Base-by-base conservation (phyloP, 2,113 vertebrate genomes). In the Lota lota region DNA sequence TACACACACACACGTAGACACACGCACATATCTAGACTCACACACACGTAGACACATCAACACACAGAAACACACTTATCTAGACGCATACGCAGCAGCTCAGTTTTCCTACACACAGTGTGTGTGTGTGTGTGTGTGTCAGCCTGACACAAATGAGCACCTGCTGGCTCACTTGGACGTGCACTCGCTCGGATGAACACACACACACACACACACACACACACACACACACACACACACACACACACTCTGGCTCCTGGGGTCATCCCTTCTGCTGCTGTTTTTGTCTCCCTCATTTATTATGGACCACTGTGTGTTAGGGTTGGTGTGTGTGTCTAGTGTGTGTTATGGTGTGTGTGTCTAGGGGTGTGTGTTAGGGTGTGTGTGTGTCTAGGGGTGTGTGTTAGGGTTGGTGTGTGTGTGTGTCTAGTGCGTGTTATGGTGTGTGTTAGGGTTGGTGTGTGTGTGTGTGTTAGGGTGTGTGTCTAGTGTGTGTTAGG, bases 251-350 rank as follows among this genome's bases (percentile, higher is more conserved):
- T 88, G 85, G 86, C 76, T 88, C 84, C 88, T 86, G 84, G 78
- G 85, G 85, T 87, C 77, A 81, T 79, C 77, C 85, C 85, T 88
- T 86, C 85, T 87, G 87, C 85, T 86, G 87, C 82, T 85, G 78
- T 87, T 67, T 80, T 74, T 81, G n/a, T 73, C 77, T 75, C 4
- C 72, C 77, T 84, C 77, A 82, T 88, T 84, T 85, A 85, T 79
- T 83, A 71, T 83, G 71, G 74, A 33, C n/a, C n/a, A n/a, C n/a
- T 61, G 57, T 33, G 66, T 62, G 66, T 66, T 64, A 18, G 20
- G 59, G 33, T 58, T 24, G 53, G 50, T 68, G 63, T 64, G 59
- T 63, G 51, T 64, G 47, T 63, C 28, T 47, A 18, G 54, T n/a
- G 57, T 36, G 18, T 70, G 47, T 54, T 5, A 24, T 17, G 22